Evolutionary conservation across 2,113 vertebrate species (phyloP).

Genomic region (Rousettus leschenaultii): DNA sequence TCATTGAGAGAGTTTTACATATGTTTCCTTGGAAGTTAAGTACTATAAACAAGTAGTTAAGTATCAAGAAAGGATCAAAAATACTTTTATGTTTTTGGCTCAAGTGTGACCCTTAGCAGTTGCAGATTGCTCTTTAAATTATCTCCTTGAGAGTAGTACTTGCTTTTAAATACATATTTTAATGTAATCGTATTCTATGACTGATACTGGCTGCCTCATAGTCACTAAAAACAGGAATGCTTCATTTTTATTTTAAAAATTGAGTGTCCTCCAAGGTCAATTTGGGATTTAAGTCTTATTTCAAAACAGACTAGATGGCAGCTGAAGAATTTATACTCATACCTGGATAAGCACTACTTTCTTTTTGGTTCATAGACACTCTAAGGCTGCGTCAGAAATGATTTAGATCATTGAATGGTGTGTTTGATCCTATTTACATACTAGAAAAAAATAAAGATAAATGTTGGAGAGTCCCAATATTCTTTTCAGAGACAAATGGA

Average conservation of each 20-base stretch:
- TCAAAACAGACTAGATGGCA: not conserved
- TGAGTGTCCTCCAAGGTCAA: not conserved
- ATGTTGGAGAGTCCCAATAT: not conserved
- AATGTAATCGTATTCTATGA: not conserved
- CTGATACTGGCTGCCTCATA: not conserved
- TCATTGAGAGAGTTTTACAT: not conserved
- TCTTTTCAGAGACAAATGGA: not conserved
- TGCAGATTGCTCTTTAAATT: not conserved
- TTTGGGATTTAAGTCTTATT: constrained; percentile 11
- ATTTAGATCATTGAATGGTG: not conserved
- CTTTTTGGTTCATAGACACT: not conserved
- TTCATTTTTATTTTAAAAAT: constrained; percentile 28
- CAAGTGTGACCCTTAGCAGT: not conserved
- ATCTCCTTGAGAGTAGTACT: not conserved
- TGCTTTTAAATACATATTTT: constrained; percentile 32
- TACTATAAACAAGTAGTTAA: not conserved
- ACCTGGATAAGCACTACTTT: not conserved
- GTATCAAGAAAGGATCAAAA: not conserved
- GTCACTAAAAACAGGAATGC: not conserved
- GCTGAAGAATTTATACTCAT: not conserved
- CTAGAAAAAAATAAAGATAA: constrained; percentile 15
- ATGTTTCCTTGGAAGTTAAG: not conserved
- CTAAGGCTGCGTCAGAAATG: not conserved
- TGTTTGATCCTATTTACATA: not conserved
- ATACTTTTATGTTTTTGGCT: not conserved